phyloP scores from a whole-genome alignment of 2,113 vertebrate species.

The Nannospalax galili region DNA sequence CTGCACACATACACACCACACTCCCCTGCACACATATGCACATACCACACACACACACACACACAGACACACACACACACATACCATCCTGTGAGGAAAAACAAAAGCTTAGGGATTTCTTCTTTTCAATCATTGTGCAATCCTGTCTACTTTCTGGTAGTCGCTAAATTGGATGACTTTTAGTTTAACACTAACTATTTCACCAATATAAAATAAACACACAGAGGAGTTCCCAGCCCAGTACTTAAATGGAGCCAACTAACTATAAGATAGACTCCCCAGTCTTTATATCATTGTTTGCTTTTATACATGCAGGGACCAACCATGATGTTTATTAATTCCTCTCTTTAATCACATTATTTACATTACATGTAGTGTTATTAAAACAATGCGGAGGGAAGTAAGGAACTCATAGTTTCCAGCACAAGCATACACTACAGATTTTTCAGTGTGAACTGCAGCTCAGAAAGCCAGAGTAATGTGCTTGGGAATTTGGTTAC shows the following conservation, averaged over 20 bases:
- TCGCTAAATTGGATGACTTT: conserved; percentile 35
- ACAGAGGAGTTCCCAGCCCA: background rate
- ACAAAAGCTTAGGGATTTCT: conserved; percentile 33
- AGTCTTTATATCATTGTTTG: background rate
- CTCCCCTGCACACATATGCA: background rate
- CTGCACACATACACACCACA: background rate
- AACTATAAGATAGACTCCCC: background rate
- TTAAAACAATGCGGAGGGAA: background rate
- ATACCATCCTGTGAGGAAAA: conserved; percentile 29
- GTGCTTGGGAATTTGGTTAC: conserved; percentile 36
- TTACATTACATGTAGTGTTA: background rate
- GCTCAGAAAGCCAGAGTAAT: background rate
- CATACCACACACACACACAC: conserved; percentile 12
- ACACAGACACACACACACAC: background rate
- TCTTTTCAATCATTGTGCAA: conserved; percentile 39
- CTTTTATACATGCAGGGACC: conserved; percentile 12
- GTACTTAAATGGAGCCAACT: background rate
- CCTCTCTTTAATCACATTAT: conserved; percentile 14
- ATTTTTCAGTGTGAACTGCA: conserved; percentile 35
- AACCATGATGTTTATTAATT: conserved; percentile 4
- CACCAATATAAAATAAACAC: conserved; percentile 37
- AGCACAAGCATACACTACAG: background rate
- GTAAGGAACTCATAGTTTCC: background rate
- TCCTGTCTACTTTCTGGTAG: conserved; percentile 45
- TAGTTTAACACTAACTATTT: conserved; percentile 13